A percentile compares a stretch with the other conserved stretches of the same genome.
Evolutionary conservation across 2,888 invertebrate species (phyloP).

Genomic region (Unio pictorum): DNA sequence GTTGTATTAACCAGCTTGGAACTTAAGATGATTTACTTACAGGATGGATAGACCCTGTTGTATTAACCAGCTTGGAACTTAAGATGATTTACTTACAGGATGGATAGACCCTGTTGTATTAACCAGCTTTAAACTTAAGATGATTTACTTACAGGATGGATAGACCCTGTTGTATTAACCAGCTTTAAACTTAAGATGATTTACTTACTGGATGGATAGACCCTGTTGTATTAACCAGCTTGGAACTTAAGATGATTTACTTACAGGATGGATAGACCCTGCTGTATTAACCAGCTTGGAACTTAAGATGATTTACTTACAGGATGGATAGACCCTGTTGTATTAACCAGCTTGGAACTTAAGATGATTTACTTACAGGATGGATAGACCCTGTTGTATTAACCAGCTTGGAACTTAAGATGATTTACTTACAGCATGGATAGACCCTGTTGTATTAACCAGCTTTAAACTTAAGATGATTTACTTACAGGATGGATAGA

Average conservation of each 20-base stretch:
- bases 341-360: conserved; percentile 49
- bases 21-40: conserved; percentile 33
- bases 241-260: conserved; percentile 7
- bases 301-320: conserved; percentile 33
- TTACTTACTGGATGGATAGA: conserved; percentile 49
- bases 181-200: conserved; percentile 30
- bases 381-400: conserved; percentile 55
- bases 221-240: conserved; percentile 60
- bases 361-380: conserved; percentile 37
- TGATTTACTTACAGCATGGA: conserved; percentile 44
- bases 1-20: conserved; percentile 56
- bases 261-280: conserved; percentile 52
- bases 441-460: conserved; percentile 54
- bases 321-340: conserved; percentile 50
- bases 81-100: conserved; percentile 37
- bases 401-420: conserved; percentile 39
- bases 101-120: conserved; percentile 55
- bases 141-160: conserved; percentile 44
- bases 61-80: conserved; percentile 49
- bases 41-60: conserved; percentile 50
- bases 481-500: conserved; percentile 49
- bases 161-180: conserved; percentile 54
- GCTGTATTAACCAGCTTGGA: conserved; percentile 56
- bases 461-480: conserved; percentile 30
- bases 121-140: conserved; percentile 39